phyloP scores from a whole-genome alignment of 2,797 vertebrate genomes.

The Syndactyla subalaris region DNA sequence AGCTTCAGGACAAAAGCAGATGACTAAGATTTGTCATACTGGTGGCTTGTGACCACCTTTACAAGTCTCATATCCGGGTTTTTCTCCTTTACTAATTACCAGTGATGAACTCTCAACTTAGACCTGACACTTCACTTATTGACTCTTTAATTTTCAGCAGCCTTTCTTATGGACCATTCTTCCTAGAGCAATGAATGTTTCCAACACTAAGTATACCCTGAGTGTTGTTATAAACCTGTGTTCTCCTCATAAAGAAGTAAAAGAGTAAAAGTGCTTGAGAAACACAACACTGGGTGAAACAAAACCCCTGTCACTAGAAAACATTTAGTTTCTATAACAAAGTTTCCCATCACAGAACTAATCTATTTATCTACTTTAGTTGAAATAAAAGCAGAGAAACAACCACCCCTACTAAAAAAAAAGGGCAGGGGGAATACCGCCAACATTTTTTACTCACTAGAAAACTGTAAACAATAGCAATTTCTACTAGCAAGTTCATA shows the following conservation, averaged over 20 bases:
- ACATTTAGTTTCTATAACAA: not conserved
- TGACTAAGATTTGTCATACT: not conserved
- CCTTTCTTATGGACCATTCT: not conserved
- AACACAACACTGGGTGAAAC: not conserved
- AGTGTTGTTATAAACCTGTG: not conserved
- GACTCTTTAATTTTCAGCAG: not conserved
- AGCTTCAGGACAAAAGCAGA: not conserved
- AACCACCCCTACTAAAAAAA: not conserved
- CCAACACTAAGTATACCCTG: not conserved
- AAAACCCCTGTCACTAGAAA: not conserved
- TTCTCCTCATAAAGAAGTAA: not conserved
- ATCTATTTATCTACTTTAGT: not conserved
- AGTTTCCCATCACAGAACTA: not conserved
- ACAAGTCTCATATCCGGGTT: not conserved
- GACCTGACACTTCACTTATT: not conserved
- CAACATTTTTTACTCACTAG: not conserved
- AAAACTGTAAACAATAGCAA: not conserved
- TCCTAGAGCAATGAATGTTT: not conserved
- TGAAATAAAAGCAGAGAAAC: not conserved
- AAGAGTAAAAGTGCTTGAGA: not conserved
- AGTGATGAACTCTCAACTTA: not conserved
- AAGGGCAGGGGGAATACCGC: not conserved
- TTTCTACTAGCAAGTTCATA: not conserved
- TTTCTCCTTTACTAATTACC: not conserved
- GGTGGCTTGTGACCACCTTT: not conserved